Evolutionary conservation across 2,888 invertebrate genomes (phyloP).

Genomic region (Drosophila mimica): DNA sequence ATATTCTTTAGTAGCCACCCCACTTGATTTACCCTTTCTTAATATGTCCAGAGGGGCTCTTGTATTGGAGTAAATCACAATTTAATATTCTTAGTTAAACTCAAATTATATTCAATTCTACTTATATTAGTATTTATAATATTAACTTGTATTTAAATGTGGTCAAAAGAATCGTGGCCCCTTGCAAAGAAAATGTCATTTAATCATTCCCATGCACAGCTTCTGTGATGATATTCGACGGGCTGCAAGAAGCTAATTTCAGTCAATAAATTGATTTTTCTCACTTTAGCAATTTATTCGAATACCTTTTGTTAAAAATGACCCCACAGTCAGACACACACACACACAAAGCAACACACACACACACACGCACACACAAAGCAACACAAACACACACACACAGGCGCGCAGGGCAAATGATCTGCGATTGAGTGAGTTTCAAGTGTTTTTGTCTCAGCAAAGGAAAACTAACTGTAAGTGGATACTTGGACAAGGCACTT

Average conservation of each 20-base stretch:
- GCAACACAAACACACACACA: not conserved
- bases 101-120: not conserved
- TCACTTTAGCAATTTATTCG: not conserved
- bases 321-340: conserved; percentile 16
- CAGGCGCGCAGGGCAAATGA: conserved; percentile 51
- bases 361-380: conserved; percentile 6
- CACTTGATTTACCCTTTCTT: no score
- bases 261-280: not conserved
- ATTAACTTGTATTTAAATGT: not conserved
- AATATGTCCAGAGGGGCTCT: not conserved
- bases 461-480: conserved; percentile 60
- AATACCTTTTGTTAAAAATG: not conserved
- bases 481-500: conserved; percentile 68
- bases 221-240: no score
- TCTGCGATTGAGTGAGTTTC: conserved; percentile 59
- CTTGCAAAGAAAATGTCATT: no score
- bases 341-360: no score
- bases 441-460: conserved; percentile 38
- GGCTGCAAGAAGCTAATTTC: not conserved
- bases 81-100: no score
- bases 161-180: no score
- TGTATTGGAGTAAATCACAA: no score
- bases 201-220: no score
- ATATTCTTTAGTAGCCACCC: no score
- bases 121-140: not conserved